Percentiles rank a stretch among this genome's conserved stretches.
These are phyloP conservation scores for Abramis brama DNA, from an alignment of 2,113 vertebrate species.

Conservation along the genomic window DNA sequence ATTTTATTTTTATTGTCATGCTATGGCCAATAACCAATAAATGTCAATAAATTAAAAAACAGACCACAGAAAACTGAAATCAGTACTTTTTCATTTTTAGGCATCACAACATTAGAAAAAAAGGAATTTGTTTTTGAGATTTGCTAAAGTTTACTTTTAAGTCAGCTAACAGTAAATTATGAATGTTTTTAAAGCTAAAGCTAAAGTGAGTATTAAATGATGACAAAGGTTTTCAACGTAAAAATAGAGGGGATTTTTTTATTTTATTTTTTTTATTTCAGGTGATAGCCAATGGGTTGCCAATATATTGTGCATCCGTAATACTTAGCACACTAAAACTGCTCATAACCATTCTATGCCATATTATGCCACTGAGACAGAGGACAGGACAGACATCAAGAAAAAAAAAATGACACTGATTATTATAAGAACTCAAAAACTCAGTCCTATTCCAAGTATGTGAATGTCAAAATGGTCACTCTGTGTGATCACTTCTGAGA, in stretches of 20 bases:
- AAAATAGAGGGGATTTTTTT: no score
- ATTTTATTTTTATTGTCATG: no score
- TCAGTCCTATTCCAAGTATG: not conserved
- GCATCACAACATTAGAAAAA: not conserved
- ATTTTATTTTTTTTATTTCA: no score
- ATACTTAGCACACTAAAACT: not conserved
- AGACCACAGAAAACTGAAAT: not conserved
- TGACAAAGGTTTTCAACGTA: not conserved
- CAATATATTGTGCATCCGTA: not conserved
- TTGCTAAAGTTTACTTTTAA: no score
- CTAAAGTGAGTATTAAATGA: not conserved
- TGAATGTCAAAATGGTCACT: not conserved
- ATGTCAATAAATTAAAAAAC: no score
- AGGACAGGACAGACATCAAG: not conserved
- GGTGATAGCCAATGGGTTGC: not conserved
- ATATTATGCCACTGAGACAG: not conserved
- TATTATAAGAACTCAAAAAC: not conserved
- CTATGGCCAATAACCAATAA: no score
- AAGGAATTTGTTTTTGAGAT: no score
- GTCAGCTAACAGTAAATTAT: not conserved
- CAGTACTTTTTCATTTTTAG: not conserved
- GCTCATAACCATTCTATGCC: not conserved
- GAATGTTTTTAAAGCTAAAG: not conserved
- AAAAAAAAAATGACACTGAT: not conserved
- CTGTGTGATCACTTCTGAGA: constrained; percentile 15